Conservation (phyloP, 2,888 invertebrate species). For the Baccha elongata region DNA sequence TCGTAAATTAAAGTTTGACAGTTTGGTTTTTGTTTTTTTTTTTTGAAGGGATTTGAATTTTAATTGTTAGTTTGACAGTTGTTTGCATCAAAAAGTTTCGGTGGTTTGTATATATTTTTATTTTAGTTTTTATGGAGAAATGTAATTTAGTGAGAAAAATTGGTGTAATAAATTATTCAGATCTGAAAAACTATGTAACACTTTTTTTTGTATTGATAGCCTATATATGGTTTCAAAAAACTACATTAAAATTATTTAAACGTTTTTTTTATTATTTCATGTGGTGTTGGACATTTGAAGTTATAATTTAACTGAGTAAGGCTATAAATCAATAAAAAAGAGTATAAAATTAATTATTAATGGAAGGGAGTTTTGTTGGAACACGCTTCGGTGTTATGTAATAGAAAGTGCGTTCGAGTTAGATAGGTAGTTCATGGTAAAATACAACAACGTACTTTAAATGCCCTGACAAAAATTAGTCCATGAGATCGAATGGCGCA, state of each 20-base stretch:
- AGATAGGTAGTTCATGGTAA: too few relatives aligned
- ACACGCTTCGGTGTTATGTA: background rate
- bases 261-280: conserved; percentile 3
- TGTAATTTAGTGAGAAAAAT: conserved; percentile 8
- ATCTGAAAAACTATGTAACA: conserved; percentile 5
- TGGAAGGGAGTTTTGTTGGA: background rate
- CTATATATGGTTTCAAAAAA: conserved; percentile 1
- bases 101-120: background rate
- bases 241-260: conserved; percentile 18
- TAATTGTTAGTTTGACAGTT: conserved; percentile 40
- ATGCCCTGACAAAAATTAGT: too few relatives aligned
- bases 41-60: conserved; percentile 35
- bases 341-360: conserved; percentile 3
- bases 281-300: background rate
- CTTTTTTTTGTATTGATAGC: conserved; percentile 9
- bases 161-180: conserved; percentile 25
- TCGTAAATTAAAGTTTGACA: conserved; percentile 46
- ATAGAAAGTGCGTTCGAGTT: background rate
- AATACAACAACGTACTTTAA: too few relatives aligned
- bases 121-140: background rate
- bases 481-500: too few relatives aligned
- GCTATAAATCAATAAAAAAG: conserved; percentile 9
- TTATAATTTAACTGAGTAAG: background rate
- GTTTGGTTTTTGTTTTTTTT: conserved; percentile 3
- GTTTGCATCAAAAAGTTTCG: background rate